Evolutionary conservation across 2,113 vertebrate genomes (phyloP), one percentile per base, ranked within the genome.

Genomic region (Calyptommatus sinebrachiatus): DNA sequence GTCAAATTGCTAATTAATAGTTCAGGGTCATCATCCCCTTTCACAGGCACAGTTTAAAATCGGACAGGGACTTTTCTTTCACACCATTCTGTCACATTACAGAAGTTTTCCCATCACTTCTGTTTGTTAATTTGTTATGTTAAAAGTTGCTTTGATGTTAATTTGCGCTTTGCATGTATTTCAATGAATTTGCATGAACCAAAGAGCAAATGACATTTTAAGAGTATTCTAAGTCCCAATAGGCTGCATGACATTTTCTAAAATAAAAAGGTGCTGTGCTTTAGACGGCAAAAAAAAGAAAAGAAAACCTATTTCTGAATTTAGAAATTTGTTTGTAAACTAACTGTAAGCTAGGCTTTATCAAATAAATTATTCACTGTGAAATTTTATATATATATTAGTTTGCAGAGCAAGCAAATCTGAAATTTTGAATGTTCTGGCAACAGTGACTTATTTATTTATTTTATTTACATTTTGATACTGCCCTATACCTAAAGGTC

Each of bases 251-350:
- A 9, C 67, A 18, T 21, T 11, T 12, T 18, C 11, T 26, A 26
- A 18, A 46, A 48, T 14, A 28, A 10, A 46, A 18, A 57, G 57
- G 22, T 12, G 26, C n/a, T 66, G 8, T 68, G 31, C 80, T 84
- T 83, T 2, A 45, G 45, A n/a, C n/a, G n/a, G n/a, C n/a, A n/a
- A n/a, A n/a, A 83, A 67, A 22, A 41, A 41, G 5, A 41, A 41
- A 41, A 41, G 35, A 83, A 88, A 84, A 77, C 1, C 16, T 29
- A 83, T 78, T 60, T 41, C 14, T n/a, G 41, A 85, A 84, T 0
- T 72, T 77, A 84, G 62, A 80, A 74, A 68, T 57, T 57, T 45
- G 79, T 80, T 80, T 74, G 67, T 63, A 28, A 24, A 46, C 60
- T 65, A 66, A 65, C 70, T 73, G 61, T 80, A 73, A 22, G n/a